Conservation (phyloP, 2,888 invertebrate genomes). For the Seira sanloemensis region DNA sequence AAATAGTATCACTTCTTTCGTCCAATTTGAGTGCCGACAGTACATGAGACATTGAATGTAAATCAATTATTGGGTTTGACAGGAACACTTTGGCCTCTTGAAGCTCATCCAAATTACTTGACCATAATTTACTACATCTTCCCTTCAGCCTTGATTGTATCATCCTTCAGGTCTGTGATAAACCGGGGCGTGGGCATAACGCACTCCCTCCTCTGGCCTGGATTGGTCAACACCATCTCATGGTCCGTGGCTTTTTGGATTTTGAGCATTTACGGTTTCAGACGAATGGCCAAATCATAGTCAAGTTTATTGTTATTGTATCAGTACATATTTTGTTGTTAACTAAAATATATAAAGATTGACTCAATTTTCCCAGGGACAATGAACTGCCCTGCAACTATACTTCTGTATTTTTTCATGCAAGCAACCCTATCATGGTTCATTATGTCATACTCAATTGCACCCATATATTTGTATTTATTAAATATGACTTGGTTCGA, state of each 20-base stretch:
- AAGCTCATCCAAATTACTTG: conserved; percentile 42
- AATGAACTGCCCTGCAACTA: conserved; percentile 27
- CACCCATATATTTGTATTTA: too few relatives aligned
- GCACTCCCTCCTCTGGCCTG: conserved; percentile 50
- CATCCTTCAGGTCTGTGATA: conserved; percentile 48
- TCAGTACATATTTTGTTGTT: background rate
- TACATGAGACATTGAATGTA: too few relatives aligned
- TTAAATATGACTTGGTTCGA: too few relatives aligned
- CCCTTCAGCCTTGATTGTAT: conserved; percentile 45
- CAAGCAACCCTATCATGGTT: background rate
- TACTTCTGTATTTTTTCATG: background rate
- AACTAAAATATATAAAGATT: conserved; percentile 7
- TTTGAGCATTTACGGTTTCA: conserved; percentile 34
- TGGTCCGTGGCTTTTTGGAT: conserved; percentile 49
- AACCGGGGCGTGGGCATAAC: conserved; percentile 52
- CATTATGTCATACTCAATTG: background rate
- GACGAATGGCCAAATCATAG: conserved; percentile 15
- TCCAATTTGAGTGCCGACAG: too few relatives aligned
- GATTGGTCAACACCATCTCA: conserved; percentile 23
- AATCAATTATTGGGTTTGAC: too few relatives aligned
- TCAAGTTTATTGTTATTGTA: background rate
- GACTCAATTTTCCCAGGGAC: conserved; percentile 9
- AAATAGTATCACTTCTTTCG: too few relatives aligned
- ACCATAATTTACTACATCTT: conserved; percentile 49
- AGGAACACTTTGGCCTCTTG: conserved; percentile 56